These are phyloP conservation scores for Carollia perspicillata DNA, from an alignment of 2,113 vertebrate species.

Conservation along the genomic window DNA sequence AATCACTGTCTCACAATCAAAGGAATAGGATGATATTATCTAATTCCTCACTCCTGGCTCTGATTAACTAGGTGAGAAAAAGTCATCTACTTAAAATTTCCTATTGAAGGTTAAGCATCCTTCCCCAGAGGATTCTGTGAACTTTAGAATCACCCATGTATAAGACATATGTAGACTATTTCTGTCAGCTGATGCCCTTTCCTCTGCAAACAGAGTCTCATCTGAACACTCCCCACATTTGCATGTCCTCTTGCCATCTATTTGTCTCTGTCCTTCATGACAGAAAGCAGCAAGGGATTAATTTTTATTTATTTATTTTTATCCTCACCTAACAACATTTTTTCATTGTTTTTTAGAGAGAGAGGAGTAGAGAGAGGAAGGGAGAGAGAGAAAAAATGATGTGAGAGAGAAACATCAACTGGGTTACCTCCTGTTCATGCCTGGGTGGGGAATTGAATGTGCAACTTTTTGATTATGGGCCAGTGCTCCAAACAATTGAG, in stretches of 20 bases:
- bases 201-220: neutral
- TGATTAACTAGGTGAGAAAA: constrained; percentile 31
- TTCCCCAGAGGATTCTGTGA: constrained; percentile 8
- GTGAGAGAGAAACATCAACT: no score
- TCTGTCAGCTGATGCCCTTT: neutral
- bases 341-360: no score
- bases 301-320: neutral
- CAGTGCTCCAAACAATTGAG: no score
- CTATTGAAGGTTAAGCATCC: neutral
- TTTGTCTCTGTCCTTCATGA: neutral
- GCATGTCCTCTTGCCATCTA: neutral
- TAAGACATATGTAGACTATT: constrained; percentile 28
- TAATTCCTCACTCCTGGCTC: neutral
- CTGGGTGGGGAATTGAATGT: no score
- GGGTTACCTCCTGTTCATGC: no score
- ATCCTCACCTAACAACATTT: no score
- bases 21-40: neutral
- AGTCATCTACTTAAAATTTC: neutral
- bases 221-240: neutral
- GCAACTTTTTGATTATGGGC: no score
- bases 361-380: no score
- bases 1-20: neutral
- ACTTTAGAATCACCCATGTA: neutral
- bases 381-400: no score
- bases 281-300: neutral